Base-by-base conservation (phyloP, 2,888 invertebrate genomes). In the Lithosia quadra region DNA sequence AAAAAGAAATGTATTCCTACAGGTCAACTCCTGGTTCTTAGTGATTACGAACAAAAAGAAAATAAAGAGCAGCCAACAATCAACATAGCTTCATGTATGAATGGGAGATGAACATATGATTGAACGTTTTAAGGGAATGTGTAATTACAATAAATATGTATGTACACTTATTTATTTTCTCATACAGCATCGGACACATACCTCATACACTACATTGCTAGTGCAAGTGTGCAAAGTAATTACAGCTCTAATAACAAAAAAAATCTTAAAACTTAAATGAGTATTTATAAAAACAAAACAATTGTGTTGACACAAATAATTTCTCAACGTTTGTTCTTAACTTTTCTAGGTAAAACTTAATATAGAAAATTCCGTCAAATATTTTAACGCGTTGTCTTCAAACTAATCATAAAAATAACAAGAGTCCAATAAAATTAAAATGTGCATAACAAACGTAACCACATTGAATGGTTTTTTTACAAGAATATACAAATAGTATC, bases 141-240 rank as follows among this genome's bases (percentile, higher is more conserved):
- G 72, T 76, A 68, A 73, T 80, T 73, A 78, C 71, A 81, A 72
- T 76, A 74, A 76, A 63, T 71, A 70, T 58, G 69, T 80, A 76
- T 81, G 56, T 81, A 81, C 74, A 79, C 66, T 36, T 56, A 60
- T 28, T 7, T 56, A 58, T 58, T 36, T 33, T 49, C 49, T 71
- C 60, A 61, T 53, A 62, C 63, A 21, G 22, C 58, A 59, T 18
- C 61, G 57, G 28, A 63, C 49, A 57, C 68, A 63, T 15, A 28
- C 63, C 65, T 49, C 49, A 49, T n/a, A 49, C 49, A 49, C 8
- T 73, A 61, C 68, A 34, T 63, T 62, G n/a, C 49, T 67, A 60
- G 28, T 67, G 53, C 66, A 61, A 56, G 39, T 63, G 59, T 59
- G 59, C 62, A 63, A 61, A 71, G 22, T 34, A 8, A 60, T 33